Conservation (phyloP, 1,140 invertebrate species). For the Scaptomyza graminum region DNA sequence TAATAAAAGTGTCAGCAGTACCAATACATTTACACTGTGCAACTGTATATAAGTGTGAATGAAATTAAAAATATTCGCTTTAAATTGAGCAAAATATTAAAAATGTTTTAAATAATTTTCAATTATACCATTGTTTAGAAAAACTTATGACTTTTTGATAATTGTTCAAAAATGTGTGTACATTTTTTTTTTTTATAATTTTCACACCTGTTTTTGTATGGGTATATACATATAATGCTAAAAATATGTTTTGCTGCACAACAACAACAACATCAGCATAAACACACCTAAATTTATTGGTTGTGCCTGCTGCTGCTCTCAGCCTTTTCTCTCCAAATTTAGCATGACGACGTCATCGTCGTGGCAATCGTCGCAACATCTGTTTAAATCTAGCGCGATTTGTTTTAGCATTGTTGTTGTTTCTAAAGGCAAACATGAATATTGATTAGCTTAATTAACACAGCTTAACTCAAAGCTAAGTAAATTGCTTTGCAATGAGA, state of each 20-base stretch:
- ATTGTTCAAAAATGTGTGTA: neutral
- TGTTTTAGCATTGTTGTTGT: slow-evolving; percentile 5
- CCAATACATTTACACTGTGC: slow-evolving; percentile 25
- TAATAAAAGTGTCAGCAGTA: slow-evolving; percentile 6
- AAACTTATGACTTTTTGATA: neutral
- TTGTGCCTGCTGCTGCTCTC: slow-evolving; percentile 13
- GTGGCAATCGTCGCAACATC: slow-evolving; percentile 56
- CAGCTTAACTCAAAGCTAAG: neutral
- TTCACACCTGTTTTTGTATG: slow-evolving; percentile 20
- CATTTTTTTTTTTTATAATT: slow-evolving; percentile 1
- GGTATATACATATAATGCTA: slow-evolving; percentile 26
- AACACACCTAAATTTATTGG: slow-evolving; percentile 33
- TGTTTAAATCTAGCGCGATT: slow-evolving; percentile 42
- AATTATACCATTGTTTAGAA: neutral
- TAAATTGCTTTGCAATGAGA: neutral
- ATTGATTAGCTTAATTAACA: neutral
- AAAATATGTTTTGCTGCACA: slow-evolving; percentile 36
- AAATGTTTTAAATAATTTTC: slow-evolving; percentile 2
- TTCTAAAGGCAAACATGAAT: neutral
- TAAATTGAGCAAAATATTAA: slow-evolving; percentile 19
- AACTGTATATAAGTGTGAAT: slow-evolving; percentile 1
- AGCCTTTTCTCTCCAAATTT: slow-evolving; percentile 49
- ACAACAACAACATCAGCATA: slow-evolving; percentile 21
- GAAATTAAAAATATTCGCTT: neutral
- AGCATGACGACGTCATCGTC: slow-evolving; percentile 68